A percentile compares a stretch with the other conserved stretches of the same genome.
Conservation (phyloP, 92 coral and sea anemone genomes). For the Hydrozoanthus gracilis region DNA sequence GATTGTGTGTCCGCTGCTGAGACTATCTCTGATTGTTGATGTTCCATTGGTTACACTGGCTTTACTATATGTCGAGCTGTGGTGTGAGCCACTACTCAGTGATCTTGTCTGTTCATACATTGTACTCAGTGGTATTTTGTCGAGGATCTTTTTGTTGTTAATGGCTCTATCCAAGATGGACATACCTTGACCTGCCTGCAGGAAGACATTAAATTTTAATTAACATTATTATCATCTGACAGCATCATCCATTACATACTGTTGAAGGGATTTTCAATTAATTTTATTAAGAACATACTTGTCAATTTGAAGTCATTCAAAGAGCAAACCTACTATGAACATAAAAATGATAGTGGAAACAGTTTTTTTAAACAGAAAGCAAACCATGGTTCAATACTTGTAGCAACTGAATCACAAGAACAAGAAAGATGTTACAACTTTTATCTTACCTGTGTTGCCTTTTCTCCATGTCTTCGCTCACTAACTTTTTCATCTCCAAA, state of each 20-base stretch:
- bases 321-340: no score
- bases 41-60: constrained; percentile 67
- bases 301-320: no score
- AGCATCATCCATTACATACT: no score
- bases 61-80: constrained; percentile 53
- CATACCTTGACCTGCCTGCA: constrained; percentile 42
- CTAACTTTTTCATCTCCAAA: constrained; percentile 32
- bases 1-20: constrained; percentile 66
- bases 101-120: constrained; percentile 63
- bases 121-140: constrained; percentile 70
- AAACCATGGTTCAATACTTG: background rate
- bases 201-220: background rate
- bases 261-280: no score
- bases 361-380: no score
- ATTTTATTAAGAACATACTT: no score
- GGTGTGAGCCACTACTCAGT: constrained; percentile 43
- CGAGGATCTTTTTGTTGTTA: constrained; percentile 67
- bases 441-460: background rate
- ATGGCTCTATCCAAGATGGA: constrained; percentile 88
- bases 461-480: constrained; percentile 12
- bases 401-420: background rate
- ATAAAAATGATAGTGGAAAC: no score
- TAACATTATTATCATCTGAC: background rate
- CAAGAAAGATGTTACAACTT: background rate
- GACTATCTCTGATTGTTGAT: constrained; percentile 62